phyloP scores from a whole-genome alignment of 2,113 vertebrate species.

The Rhinoptilus africanus region DNA sequence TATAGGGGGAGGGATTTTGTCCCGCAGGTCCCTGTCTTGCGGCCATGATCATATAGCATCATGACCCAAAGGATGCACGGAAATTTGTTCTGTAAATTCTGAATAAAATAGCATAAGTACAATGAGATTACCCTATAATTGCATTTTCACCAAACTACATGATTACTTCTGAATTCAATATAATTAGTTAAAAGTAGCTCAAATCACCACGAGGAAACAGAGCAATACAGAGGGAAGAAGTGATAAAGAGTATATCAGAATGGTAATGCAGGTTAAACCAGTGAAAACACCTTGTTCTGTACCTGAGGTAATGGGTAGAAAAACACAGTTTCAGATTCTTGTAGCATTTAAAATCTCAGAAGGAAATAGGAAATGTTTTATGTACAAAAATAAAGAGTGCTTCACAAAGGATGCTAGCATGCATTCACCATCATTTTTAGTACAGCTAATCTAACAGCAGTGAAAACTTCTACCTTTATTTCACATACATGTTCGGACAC shows the following conservation, averaged over 20 bases:
- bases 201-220: not conserved
- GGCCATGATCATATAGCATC: not conserved
- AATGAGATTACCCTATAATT: not conserved
- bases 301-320: not conserved
- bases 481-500: not conserved
- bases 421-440: accelerated
- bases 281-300: not conserved
- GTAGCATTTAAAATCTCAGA: not conserved
- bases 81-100: not conserved
- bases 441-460: not conserved
- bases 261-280: not conserved
- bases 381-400: not conserved
- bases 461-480: not conserved
- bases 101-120: not conserved
- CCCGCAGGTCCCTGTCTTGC: no score
- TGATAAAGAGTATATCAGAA: not conserved
- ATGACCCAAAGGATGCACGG: not conserved
- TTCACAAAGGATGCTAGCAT: not conserved
- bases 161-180: not conserved
- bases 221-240: not conserved
- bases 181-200: not conserved
- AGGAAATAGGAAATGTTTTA: not conserved
- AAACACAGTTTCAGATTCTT: not conserved
- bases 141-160: not conserved
- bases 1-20: no score